phyloP scores from a whole-genome alignment of 2,888 invertebrate species.

The Drosophila formosana region DNA sequence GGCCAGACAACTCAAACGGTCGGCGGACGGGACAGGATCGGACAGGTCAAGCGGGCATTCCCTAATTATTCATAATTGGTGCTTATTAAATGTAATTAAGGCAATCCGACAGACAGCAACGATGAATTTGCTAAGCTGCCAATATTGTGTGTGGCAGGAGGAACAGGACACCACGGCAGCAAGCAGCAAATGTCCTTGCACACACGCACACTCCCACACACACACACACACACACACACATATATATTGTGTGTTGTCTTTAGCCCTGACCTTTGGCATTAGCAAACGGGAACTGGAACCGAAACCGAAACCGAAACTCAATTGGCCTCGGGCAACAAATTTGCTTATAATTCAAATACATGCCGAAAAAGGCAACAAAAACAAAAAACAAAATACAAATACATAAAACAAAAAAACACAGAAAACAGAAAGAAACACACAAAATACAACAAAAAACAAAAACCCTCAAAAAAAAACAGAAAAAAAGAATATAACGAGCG shows the following conservation, averaged over 20 bases:
- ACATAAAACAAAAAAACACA: constrained; percentile 32
- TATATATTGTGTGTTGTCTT: constrained; percentile 6
- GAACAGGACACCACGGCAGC: constrained; percentile 44
- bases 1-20: constrained; percentile 16
- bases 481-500: constrained; percentile 43
- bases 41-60: constrained; percentile 4
- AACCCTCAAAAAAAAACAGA: constrained; percentile 31
- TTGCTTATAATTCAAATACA: constrained; percentile 74
- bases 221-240: constrained; percentile 21
- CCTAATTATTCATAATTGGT: constrained; percentile 58
- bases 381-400: constrained; percentile 24
- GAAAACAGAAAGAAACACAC: constrained; percentile 6
- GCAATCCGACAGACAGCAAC: constrained; percentile 36
- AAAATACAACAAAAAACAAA: constrained; percentile 24
- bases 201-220: constrained; percentile 6
- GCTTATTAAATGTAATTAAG: constrained; percentile 69
- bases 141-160: constrained; percentile 42
- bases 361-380: constrained; percentile 34
- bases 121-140: constrained; percentile 48
- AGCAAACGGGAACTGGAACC: constrained; percentile 47
- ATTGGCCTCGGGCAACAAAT: constrained; percentile 70
- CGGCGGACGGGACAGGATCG: not conserved
- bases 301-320: constrained; percentile 24
- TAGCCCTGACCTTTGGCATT: constrained; percentile 74
- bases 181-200: constrained; percentile 53